Percentiles rank a stretch among this genome's conserved stretches.
Conservation (phyloP, 2,113 vertebrate species). For the Rutilus rutilus region DNA sequence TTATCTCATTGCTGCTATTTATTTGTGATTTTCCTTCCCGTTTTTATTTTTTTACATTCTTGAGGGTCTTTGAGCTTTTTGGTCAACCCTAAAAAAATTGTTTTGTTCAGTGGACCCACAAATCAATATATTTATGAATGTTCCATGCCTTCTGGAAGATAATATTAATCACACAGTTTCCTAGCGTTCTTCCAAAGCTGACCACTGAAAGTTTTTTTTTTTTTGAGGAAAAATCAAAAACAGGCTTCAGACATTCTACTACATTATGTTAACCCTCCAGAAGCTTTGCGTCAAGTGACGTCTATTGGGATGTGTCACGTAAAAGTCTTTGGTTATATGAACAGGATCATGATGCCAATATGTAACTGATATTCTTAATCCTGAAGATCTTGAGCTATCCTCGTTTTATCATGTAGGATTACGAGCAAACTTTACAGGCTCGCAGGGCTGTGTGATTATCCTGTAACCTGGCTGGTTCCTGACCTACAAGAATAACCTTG, state of each 20-base stretch:
- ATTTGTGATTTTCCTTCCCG: background rate
- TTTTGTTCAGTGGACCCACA: background rate
- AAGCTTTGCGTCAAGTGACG: background rate
- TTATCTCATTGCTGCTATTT: background rate
- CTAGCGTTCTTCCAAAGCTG: background rate
- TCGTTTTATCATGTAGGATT: constrained; percentile 16
- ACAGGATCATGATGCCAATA: background rate
- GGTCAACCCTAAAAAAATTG: background rate
- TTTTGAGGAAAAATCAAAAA: background rate
- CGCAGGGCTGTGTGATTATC: background rate
- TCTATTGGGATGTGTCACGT: background rate
- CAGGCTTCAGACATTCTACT: constrained; percentile 8
- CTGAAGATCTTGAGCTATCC: background rate
- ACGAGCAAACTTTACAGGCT: constrained; percentile 14
- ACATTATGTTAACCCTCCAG: constrained; percentile 7
- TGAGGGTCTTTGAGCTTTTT: background rate
- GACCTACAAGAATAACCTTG: constrained; percentile 12
- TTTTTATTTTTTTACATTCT: background rate
- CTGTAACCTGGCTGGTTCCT: background rate
- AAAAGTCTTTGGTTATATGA: constrained; percentile 2
- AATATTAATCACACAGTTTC: background rate
- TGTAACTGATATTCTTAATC: constrained; percentile 19
- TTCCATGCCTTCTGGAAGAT: background rate
- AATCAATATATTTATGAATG: constrained; percentile 1
- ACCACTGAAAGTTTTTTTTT: background rate